Evolutionary conservation across 2,888 invertebrate genomes (phyloP).

Genomic region (Rambutsinella grinnellia): DNA sequence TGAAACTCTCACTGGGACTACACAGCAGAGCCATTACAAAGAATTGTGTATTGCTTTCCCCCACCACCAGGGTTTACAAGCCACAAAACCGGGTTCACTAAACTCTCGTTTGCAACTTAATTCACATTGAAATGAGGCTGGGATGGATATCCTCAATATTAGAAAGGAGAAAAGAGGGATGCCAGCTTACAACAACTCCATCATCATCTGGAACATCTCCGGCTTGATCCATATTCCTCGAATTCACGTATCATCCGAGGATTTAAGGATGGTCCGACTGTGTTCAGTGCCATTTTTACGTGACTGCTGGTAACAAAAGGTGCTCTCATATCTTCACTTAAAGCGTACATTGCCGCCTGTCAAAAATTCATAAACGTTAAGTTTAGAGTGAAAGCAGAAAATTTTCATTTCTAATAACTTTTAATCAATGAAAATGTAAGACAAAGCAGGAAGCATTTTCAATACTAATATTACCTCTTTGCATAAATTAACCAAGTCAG

Average conservation of each 20-base stretch:
- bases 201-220: constrained; percentile 9
- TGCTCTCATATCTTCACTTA: constrained; percentile 70
- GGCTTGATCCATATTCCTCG: constrained; percentile 45
- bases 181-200: neutral
- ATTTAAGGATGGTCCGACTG: constrained; percentile 45
- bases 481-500: constrained; percentile 75
- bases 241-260: constrained; percentile 32
- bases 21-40: neutral
- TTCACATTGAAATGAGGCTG: no score
- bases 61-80: no score
- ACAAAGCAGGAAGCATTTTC: constrained; percentile 1
- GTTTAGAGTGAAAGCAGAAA: neutral
- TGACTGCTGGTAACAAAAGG: constrained; percentile 56
- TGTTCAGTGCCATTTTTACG: constrained; percentile 51
- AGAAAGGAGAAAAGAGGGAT: neutral
- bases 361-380: constrained; percentile 43
- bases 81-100: no score
- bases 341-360: constrained; percentile 74
- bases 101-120: no score
- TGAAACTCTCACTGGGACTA: constrained; percentile 25
- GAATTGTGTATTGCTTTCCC: neutral
- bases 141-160: no score
- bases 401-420: neutral
- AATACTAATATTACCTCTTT: constrained; percentile 71
- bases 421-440: constrained; percentile 17